Conservation (phyloP, 2,113 vertebrate species). For the Gymnogyps californianus region DNA sequence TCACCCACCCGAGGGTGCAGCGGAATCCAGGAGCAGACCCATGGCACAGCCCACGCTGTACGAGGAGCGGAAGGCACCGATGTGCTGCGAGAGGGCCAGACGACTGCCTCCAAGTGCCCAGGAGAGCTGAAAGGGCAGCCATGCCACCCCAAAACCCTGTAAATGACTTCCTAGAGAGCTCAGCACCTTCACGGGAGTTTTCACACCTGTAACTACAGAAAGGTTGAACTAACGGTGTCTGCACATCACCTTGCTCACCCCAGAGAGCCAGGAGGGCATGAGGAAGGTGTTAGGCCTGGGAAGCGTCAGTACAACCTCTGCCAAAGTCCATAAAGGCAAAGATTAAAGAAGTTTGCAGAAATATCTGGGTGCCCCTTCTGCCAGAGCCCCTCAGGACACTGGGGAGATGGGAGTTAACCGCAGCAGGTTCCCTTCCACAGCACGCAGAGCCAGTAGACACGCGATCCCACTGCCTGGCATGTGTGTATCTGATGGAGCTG, state of each 20-base stretch:
- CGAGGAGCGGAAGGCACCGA: rapidly evolving
- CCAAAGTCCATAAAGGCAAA: not conserved
- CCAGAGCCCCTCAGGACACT: not conserved
- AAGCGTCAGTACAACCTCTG: not conserved
- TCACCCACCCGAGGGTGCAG: not conserved
- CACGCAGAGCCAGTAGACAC: not conserved
- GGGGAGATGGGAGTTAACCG: not conserved
- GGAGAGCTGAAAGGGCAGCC: not conserved
- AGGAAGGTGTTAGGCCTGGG: not conserved
- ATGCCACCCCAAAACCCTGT: not conserved
- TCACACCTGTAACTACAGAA: not conserved
- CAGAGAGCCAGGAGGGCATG: not conserved
- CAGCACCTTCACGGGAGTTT: not conserved
- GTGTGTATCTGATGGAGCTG: not conserved
- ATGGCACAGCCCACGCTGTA: rapidly evolving
- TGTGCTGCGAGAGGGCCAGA: not conserved
- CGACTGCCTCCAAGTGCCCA: not conserved
- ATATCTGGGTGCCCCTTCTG: rapidly evolving
- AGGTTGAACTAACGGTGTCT: not conserved
- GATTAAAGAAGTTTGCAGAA: not conserved
- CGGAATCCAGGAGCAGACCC: not conserved
- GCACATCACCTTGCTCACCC: not conserved
- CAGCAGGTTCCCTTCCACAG: not conserved
- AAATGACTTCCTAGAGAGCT: not conserved
- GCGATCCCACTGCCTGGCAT: not conserved